A percentile compares a stretch with the other conserved stretches of the same genome.
These are phyloP conservation scores for Cavia aperea DNA, from an alignment of 2,113 vertebrate species.

Conservation along the genomic window DNA sequence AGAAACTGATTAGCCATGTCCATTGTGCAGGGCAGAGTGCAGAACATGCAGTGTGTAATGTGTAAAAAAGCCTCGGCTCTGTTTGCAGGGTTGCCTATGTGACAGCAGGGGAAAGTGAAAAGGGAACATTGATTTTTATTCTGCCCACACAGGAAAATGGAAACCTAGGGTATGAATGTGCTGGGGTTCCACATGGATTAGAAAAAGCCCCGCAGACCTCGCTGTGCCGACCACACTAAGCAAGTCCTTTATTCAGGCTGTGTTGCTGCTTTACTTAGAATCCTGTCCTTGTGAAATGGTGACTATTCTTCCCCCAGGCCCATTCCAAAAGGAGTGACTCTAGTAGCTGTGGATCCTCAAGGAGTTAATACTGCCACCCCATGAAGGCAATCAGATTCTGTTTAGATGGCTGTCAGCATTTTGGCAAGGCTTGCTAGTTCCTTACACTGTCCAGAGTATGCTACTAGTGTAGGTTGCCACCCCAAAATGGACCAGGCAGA, in stretches of 20 bases:
- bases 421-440: conserved; percentile 20
- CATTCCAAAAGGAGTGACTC: neutral
- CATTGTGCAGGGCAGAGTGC: neutral
- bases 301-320: too few species aligned
- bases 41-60: neutral
- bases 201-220: conserved; percentile 41
- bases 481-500: neutral
- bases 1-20: neutral
- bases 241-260: conserved; percentile 12
- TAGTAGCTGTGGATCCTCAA: neutral
- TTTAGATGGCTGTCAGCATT: neutral
- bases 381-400: neutral
- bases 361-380: neutral
- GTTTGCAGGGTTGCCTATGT: conserved; percentile 14
- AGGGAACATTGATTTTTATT: conserved; percentile 25
- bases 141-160: conserved; percentile 14
- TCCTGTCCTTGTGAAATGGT: neutral
- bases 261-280: neutral
- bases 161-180: neutral
- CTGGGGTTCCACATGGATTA: neutral
- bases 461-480: neutral
- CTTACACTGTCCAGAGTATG: neutral
- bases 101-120: neutral
- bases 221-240: neutral
- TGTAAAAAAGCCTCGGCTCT: neutral